These are phyloP conservation scores for Verasper variegatus DNA, from an alignment of 2,113 vertebrate species.

Conservation along the genomic window DNA sequence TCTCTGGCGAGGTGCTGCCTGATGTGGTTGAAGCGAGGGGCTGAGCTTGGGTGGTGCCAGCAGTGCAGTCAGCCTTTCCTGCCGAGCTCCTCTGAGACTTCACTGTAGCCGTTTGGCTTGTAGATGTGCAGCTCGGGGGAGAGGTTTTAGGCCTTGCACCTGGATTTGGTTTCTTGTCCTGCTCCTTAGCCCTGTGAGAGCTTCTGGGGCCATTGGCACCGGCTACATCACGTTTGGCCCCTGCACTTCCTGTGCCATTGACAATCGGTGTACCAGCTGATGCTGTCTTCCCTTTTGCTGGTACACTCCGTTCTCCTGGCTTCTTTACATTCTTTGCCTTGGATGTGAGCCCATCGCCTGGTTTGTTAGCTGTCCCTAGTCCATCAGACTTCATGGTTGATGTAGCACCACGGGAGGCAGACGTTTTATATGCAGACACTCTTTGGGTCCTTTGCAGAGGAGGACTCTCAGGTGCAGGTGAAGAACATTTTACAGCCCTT, in stretches of 20 bases:
- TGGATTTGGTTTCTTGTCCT: slow-evolving; percentile 82
- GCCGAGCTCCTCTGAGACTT: slow-evolving; percentile 81
- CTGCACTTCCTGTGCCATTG: slow-evolving; percentile 80
- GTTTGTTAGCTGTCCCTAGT: slow-evolving; percentile 86
- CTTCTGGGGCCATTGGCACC: slow-evolving; percentile 79
- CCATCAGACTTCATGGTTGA: slow-evolving; percentile 97
- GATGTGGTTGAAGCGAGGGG: slow-evolving; percentile 73
- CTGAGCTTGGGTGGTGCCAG: slow-evolving; percentile 52
- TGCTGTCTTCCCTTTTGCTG: slow-evolving; percentile 85
- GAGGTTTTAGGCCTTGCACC: slow-evolving; percentile 90
- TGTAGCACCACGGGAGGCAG: slow-evolving; percentile 64
- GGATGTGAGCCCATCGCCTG: slow-evolving; percentile 83
- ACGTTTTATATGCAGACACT: slow-evolving; percentile 64
- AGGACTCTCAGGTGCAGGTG: slow-evolving; percentile 74
- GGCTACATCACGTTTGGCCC: slow-evolving; percentile 77
- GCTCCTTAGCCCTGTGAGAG: slow-evolving; percentile 76
- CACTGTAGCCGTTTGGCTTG: slow-evolving; percentile 69
- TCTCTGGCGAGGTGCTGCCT: slow-evolving; percentile 81
- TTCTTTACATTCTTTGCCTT: slow-evolving; percentile 87
- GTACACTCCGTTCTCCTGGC: slow-evolving; percentile 78
- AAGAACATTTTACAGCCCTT: slow-evolving; percentile 73
- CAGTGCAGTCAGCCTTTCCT: slow-evolving; percentile 75
- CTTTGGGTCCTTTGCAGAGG: slow-evolving; percentile 75
- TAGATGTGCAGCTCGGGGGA: slow-evolving; percentile 72
- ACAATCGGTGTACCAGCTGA: slow-evolving; percentile 82